A percentile compares a stretch with the other conserved stretches of the same genome.
Conservation (phyloP, 1,140 invertebrate species). For the Sminthurinus signatus region DNA sequence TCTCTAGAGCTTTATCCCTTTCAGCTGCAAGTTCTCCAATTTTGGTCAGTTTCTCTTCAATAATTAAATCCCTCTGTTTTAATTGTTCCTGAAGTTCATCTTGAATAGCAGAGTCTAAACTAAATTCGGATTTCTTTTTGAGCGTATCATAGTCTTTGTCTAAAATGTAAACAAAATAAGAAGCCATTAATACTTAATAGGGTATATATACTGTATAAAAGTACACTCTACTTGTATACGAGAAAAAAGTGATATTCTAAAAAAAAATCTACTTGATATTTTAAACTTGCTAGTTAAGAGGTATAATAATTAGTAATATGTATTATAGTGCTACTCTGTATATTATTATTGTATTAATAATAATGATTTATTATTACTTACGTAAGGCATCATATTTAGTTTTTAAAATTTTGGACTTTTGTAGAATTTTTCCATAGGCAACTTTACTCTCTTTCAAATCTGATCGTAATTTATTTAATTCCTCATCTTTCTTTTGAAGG, state of each 20-base stretch:
- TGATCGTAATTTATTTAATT: neutral
- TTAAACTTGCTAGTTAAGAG: too few species aligned
- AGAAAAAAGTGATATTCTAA: too few species aligned
- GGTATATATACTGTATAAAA: too few species aligned
- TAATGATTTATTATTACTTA: too few species aligned
- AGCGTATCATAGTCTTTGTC: slow-evolving; percentile 59
- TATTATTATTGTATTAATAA: too few species aligned
- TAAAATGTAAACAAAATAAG: too few species aligned
- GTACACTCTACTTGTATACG: too few species aligned
- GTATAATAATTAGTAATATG: too few species aligned
- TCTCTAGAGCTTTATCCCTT: slow-evolving; percentile 58
- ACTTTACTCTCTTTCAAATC: slow-evolving; percentile 48
- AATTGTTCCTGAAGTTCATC: slow-evolving; percentile 37
- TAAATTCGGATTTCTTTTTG: slow-evolving; percentile 57
- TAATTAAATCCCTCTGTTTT: slow-evolving; percentile 64
- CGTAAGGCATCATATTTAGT: slow-evolving; percentile 57
- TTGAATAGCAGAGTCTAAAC: slow-evolving; percentile 53
- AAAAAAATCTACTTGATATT: too few species aligned
- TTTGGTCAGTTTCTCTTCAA: slow-evolving; percentile 57
- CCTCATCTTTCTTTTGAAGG: slow-evolving; percentile 15
- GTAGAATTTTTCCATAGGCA: slow-evolving; percentile 57
- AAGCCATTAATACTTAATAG: too few species aligned
- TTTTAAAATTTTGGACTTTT: slow-evolving; percentile 66
- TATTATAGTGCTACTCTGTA: too few species aligned
- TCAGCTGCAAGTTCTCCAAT: slow-evolving; percentile 57